Base-by-base conservation (phyloP, 2,113 vertebrate species). In the Scytalopus superciliaris region DNA sequence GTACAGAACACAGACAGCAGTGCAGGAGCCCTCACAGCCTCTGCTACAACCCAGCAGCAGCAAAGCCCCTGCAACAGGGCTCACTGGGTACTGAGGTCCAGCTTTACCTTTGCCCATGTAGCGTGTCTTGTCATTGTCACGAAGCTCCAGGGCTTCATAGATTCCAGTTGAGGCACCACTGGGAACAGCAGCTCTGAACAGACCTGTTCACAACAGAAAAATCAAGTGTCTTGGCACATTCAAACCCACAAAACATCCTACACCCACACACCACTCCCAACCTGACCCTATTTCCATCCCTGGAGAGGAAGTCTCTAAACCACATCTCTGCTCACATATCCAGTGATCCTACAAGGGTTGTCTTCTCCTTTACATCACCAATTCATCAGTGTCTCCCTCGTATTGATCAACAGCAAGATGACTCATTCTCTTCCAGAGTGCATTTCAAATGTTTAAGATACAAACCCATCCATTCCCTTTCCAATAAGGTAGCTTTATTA, bases 81-180 rank as follows among this genome's bases (percentile, higher is more conserved):
- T 35, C 16, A 11, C 13, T 17, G 28, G 12, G 9, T 3, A 4
- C 55, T 6, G 25, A 35, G 28, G 1, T 2, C 40, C 27, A 17
- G 10, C 3, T 10, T 97, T 94, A 99, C 99, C 99, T 98, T 99
- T 99, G 42, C 99, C 99, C 98, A 99, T 70, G 96, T 98, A 99
- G 84, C 99, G 99, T 0, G 99, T 99, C 97, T 99, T 99, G 96
- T 99, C 99, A 98, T 99, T 99, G 98, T 99, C 99, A 53, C 99
- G 99, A 52, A 99, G 99, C 93, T 99, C 99, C 76, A 99, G 98
- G 73, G 99, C 99, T 95, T 99, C 99, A 12, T 99, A 99, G 97
- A 99, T 99, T 16, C 99, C 99, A 28, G 99, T 99, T 33, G 99
- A 99, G 62, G 99, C 99, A 23, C 99, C 99, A 0, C 99, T 99